phyloP scores from a whole-genome alignment of 2,888 invertebrate genomes.

The Elysia crispata region DNA sequence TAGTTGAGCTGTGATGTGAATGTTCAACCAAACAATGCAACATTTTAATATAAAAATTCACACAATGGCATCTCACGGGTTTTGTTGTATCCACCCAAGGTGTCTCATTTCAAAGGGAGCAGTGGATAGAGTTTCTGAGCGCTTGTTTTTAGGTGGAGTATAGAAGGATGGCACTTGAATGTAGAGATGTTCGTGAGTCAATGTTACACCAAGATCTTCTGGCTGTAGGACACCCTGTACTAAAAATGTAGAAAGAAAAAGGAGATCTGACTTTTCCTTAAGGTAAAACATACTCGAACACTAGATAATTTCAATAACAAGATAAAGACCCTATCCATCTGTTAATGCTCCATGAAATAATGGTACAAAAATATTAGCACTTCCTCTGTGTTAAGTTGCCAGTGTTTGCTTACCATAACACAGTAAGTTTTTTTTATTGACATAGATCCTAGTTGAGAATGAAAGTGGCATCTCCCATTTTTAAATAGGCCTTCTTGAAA shows the following conservation, averaged over 20 bases:
- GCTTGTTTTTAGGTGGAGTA: constrained; percentile 47
- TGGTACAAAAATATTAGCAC: no score
- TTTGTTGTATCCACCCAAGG: constrained; percentile 65
- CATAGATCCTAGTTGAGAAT: no score
- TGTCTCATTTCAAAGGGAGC: constrained; percentile 58
- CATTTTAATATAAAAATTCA: not conserved
- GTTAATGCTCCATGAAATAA: no score
- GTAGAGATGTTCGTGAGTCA: constrained; percentile 69
- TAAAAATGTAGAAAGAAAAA: no score
- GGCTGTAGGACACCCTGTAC: constrained; percentile 65
- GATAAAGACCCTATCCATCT: not conserved
- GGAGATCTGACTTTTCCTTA: no score
- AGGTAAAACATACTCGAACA: no score
- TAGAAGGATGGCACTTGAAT: constrained; percentile 55
- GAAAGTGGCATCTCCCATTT: no score
- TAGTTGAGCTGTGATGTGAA: not conserved
- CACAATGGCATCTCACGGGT: constrained; percentile 61
- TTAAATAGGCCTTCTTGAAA: no score
- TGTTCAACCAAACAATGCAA: not conserved
- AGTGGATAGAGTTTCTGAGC: constrained; percentile 45
- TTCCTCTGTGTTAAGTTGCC: no score
- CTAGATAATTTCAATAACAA: not conserved
- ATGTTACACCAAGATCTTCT: constrained; percentile 57
- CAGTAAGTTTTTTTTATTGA: no score
- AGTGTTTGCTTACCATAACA: no score